These are phyloP conservation scores for Syngnathus typhle DNA, from an alignment of 2,113 vertebrate species.

Conservation along the genomic window DNA sequence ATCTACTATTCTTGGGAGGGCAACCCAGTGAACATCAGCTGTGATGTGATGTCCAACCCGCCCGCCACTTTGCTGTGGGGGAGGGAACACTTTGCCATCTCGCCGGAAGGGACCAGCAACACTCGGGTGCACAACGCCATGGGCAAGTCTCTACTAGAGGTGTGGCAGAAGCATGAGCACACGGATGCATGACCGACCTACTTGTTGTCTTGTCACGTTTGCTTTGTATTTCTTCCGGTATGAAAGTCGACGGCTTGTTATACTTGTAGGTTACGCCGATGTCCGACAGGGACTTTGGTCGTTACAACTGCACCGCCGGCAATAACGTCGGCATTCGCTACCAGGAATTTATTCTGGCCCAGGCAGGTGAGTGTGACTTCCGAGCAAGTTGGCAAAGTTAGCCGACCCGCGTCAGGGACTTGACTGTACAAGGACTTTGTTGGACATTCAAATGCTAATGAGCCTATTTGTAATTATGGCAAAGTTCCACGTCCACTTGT, in stretches of 20 bases:
- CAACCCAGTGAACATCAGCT: conserved; percentile 96
- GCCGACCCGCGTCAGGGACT: conserved; percentile 7
- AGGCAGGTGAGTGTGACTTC: conserved; percentile 82
- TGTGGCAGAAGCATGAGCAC: conserved; percentile 41
- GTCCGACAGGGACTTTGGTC: conserved; percentile 91
- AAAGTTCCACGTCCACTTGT: conserved; percentile 37
- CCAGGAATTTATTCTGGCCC: conserved; percentile 90
- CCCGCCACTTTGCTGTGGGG: conserved; percentile 87
- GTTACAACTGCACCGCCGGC: conserved; percentile 93
- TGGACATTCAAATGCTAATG: conserved; percentile 39
- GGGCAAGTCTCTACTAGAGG: conserved; percentile 88
- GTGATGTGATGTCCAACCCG: conserved; percentile 90
- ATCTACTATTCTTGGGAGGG: conserved; percentile 96
- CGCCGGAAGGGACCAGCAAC: conserved; percentile 79
- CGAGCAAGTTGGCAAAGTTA: conserved; percentile 8
- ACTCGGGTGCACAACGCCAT: conserved; percentile 76
- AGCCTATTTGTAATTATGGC: conserved; percentile 49
- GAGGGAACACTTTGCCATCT: conserved; percentile 84
- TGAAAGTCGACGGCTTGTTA: background rate
- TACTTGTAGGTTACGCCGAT: conserved; percentile 84
- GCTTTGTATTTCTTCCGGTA: background rate
- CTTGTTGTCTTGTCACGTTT: background rate
- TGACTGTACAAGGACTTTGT: conserved; percentile 12
- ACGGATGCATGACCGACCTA: background rate
- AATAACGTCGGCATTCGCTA: conserved; percentile 89